These are phyloP conservation scores for Smutsia temminckii DNA, from an alignment of 2,797 vertebrate genomes.

Conservation along the genomic window DNA sequence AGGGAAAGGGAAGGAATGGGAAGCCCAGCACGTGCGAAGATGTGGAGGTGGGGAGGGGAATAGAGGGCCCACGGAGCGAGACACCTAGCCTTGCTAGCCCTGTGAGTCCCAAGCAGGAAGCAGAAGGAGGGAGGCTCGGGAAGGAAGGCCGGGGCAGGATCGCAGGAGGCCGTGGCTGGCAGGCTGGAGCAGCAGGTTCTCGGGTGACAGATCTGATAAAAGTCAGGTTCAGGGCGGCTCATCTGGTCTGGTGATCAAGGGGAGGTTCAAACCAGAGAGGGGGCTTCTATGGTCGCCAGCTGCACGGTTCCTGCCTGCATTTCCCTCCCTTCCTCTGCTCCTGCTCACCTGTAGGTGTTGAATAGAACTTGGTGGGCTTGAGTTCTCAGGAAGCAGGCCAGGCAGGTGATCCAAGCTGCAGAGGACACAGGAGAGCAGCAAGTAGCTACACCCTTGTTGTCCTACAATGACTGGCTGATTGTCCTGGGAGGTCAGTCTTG, in stretches of 20 bases:
- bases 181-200: neutral
- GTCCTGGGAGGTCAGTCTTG: neutral
- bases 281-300: neutral
- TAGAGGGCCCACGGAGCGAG: neutral
- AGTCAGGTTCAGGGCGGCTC: neutral
- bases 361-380: constrained; percentile 52
- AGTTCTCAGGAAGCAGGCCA: constrained; percentile 71
- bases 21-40: neutral
- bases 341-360: constrained; percentile 60
- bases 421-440: neutral
- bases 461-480: neutral
- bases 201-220: neutral
- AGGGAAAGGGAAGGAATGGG: neutral
- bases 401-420: constrained; percentile 69
- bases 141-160: neutral
- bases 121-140: neutral
- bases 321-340: accelerated
- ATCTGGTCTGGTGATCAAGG: neutral
- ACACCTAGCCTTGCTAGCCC: neutral
- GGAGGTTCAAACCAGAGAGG: neutral
- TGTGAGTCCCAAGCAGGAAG: neutral
- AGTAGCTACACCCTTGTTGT: neutral
- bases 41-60: neutral
- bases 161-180: neutral
- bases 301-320: neutral